Evolutionary conservation across 2,888 invertebrate species (phyloP), one percentile per base, ranked within the genome.

Genomic region (Emmelina monodactyla): DNA sequence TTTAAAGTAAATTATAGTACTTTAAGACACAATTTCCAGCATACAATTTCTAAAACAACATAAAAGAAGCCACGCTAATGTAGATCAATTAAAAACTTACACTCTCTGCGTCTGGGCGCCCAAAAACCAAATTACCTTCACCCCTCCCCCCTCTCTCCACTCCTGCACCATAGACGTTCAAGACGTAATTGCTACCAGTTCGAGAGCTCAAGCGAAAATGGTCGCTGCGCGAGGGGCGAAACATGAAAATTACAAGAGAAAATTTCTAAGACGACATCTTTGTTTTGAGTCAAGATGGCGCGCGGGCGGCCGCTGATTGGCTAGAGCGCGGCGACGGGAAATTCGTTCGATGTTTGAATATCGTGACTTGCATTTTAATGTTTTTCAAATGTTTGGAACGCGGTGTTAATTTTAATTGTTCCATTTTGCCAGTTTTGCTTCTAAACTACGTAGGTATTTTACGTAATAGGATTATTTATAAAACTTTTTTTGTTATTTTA

Each of bases 211-310:
- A 40, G 46, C 39, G 38, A 58, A 61, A 60, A 59, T 60, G 62
- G 63, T 44, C 40, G 39, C 49, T 32, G 36, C 40, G 49, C 43
- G 49, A 48, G 51, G 61, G 59, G 60, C 51, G 68, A 67, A 69
- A 68, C 69, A 72, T 63, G 76, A 78, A 78, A 78, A 78, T 79
- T 78, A 78, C 71, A 75, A 71, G 73, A 78, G 78, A 78, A 79
- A 79, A 75, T 78, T 78, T 72, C 71, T 12, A 48, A 69, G 64
- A 71, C 73, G 75, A 76, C 75, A 78, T 78, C 76, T 78, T 79
- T 78, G 78, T 73, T 73, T 73, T 75, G 67, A 68, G 66, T 58
- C 72, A 78, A 78, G 78, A 78, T 76, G 78, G 78, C 75, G 78
- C 25, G 25, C 6, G 25, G 25, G n/a, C 3, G 3, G 25, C n/a